phyloP scores from a whole-genome alignment of 2,797 vertebrate genomes.

The Alfaro cultratus region DNA sequence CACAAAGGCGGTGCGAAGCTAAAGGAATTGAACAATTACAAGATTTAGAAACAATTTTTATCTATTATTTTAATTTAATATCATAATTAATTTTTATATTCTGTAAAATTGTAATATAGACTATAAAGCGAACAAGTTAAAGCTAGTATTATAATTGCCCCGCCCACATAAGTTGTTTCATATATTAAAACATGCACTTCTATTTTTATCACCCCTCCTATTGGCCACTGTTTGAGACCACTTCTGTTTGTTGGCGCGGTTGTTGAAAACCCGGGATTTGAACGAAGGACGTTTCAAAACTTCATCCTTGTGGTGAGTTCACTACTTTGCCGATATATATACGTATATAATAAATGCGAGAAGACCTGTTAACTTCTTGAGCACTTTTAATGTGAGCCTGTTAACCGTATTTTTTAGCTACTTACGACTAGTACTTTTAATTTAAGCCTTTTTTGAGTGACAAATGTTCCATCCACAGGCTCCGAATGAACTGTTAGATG shows the following conservation, averaged over 20 bases:
- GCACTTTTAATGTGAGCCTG: too few relatives aligned
- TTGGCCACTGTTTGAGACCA: slow-evolving; percentile 54
- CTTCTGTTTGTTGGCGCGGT: slow-evolving; percentile 68
- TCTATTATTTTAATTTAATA: accelerated
- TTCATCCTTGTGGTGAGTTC: slow-evolving; percentile 33
- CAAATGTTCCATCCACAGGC: background rate
- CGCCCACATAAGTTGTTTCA: accelerated
- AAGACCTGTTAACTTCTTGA: too few relatives aligned
- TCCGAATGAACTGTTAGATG: background rate
- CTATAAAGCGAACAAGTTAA: accelerated
- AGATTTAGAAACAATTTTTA: accelerated
- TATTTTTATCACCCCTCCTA: slow-evolving; percentile 33
- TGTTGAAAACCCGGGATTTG: slow-evolving; percentile 38
- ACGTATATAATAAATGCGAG: too few relatives aligned
- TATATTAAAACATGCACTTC: background rate
- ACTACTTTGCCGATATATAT: background rate
- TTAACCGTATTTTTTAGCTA: background rate
- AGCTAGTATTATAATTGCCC: accelerated
- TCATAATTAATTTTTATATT: accelerated
- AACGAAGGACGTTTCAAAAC: background rate
- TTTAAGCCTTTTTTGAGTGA: background rate
- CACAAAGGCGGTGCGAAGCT: slow-evolving; percentile 40
- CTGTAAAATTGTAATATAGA: accelerated
- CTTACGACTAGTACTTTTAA: too few relatives aligned
- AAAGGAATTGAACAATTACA: background rate